Conservation (phyloP, 2,113 vertebrate genomes). For the Menidia beryllina region DNA sequence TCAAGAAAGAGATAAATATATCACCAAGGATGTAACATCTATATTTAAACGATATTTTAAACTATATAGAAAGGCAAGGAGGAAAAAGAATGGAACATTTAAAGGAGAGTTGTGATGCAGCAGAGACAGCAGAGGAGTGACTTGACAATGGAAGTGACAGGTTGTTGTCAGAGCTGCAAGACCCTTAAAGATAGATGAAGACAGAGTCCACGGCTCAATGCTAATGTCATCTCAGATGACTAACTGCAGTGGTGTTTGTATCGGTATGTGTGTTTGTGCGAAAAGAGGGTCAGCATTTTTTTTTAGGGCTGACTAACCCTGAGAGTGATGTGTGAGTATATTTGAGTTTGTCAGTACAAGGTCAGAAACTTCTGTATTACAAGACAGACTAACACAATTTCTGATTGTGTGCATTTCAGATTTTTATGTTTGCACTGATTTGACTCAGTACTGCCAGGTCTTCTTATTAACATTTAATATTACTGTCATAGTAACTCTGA, state of each 20-base stretch:
- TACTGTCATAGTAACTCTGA: not conserved
- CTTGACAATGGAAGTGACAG: constrained; percentile 58
- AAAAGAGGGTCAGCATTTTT: constrained; percentile 47
- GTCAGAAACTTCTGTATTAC: constrained; percentile 33
- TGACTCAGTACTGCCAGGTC: constrained; percentile 1
- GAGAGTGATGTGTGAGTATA: not conserved
- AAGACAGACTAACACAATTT: constrained; percentile 2
- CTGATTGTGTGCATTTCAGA: not conserved
- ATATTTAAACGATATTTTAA: no score
- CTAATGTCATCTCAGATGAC: constrained; percentile 58
- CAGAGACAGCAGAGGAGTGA: constrained; percentile 13
- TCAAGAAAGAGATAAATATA: no score
- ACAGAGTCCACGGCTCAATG: constrained; percentile 56
- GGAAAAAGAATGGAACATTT: not conserved
- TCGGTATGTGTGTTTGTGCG: constrained; percentile 2
- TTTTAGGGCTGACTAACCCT: constrained; percentile 26
- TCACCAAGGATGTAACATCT: no score
- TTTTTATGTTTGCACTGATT: constrained; percentile 6
- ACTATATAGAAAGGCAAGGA: not conserved
- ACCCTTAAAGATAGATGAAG: constrained; percentile 62
- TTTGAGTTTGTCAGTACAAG: constrained; percentile 17
- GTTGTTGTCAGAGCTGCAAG: constrained; percentile 58
- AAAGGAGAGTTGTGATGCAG: not conserved
- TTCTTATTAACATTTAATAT: constrained; percentile 23
- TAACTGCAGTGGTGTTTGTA: constrained; percentile 18